Evolutionary conservation across 1,140 invertebrate genomes (phyloP).

Genomic region (Medauroidea extradentata): DNA sequence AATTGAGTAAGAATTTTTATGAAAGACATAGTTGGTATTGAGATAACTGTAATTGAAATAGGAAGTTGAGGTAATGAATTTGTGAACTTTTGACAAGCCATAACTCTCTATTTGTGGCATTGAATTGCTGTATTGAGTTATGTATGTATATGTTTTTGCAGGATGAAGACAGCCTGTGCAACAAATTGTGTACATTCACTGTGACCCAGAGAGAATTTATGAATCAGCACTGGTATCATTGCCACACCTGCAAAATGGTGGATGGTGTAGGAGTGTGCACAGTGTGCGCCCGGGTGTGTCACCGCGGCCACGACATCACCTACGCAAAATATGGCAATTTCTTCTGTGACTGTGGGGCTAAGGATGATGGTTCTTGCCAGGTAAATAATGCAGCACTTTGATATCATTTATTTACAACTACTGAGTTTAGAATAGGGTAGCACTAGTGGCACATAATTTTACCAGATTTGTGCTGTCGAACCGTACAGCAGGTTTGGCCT

Average conservation of each 20-base stretch:
- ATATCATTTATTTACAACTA: no score
- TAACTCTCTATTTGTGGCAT: no score
- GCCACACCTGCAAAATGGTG: conserved; percentile 97
- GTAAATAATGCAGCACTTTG: conserved; percentile 31
- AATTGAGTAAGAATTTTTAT: no score
- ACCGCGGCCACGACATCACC: conserved; percentile 93
- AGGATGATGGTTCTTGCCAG: conserved; percentile 75
- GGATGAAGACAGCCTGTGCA: conserved; percentile 92
- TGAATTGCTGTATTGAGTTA: no score
- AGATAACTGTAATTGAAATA: no score
- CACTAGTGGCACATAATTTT: no score
- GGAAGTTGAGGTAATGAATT: no score
- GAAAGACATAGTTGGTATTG: no score
- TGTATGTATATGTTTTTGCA: conserved; percentile 31
- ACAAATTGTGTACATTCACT: conserved; percentile 95
- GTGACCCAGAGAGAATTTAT: conserved; percentile 97
- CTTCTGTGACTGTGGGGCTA: conserved; percentile 98
- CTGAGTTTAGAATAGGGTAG: no score
- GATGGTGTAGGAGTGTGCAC: conserved; percentile 97
- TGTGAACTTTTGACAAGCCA: neutral
- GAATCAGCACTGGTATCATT: conserved; percentile 98
- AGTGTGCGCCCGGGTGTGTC: conserved; percentile 94
- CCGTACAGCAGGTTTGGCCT: no score
- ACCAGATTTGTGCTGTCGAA: no score
- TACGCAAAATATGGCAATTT: conserved; percentile 98